Base-by-base conservation (phyloP, 2,888 invertebrate species). In the Silvanus unidentatus region DNA sequence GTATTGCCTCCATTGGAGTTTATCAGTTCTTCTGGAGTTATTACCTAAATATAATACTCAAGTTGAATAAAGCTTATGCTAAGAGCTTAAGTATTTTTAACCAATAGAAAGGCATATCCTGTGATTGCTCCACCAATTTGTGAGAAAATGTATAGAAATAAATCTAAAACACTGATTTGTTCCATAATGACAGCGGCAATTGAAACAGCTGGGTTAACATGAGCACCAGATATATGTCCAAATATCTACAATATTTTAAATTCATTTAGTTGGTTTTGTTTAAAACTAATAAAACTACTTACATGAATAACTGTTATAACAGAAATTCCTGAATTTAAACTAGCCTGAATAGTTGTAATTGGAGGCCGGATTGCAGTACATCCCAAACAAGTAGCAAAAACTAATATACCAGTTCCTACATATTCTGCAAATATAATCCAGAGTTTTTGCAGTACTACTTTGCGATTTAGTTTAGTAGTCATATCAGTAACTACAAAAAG, bases 201-300 rank as follows among this genome's bases (percentile, higher is more conserved):
- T 0, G 86, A 84, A 1, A 88, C 82, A 0, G 82, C 78, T 0
- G 88, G 88, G 68, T 89, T 89, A 60, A 88, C 73, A 60, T 84
- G 85, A 0, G 86, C 84, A n/a, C 85, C 86, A 32, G 88, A 88
- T 40, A 88, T 75, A 60, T 86, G 87, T 1, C 84, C 87, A 51
- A 86, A 82, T 43, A 80, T 80, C 77, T 82, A 70, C 43, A 72
- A 73, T 39, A 16, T n/a, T n/a, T n/a, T 3, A 12, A 11, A 3
- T 28, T 10, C 11, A 1, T 14, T 12, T 5, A 22, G 8, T 22
- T 32, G 3, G 3, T 8, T 8, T 32, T 32, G 11, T 12, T 12
- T 32, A 15, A 43, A 32, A 36, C 36, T 8, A 32, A 32, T 32
- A 32, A 12, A 32, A 32, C 10, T 12, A 59, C 67, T 59, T 62